These are phyloP conservation scores for Lepus europaeus DNA, from an alignment of 2,113 vertebrate genomes.

Conservation along the genomic window DNA sequence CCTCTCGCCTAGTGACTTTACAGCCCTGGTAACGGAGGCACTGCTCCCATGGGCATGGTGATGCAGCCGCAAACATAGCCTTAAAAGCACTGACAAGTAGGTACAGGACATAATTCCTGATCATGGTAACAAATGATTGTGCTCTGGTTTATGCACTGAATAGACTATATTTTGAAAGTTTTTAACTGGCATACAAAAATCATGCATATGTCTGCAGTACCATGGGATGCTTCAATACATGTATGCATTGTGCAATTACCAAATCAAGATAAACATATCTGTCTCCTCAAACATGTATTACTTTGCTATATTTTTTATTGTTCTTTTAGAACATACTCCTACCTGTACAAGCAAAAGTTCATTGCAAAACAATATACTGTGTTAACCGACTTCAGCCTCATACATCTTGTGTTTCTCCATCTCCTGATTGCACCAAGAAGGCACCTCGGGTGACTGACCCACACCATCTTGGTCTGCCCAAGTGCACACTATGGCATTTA, in stretches of 20 bases:
- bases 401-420: not conserved
- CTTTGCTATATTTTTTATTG: not conserved
- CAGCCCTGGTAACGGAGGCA: not conserved
- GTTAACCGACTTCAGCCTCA: too few species aligned
- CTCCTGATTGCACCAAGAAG: not conserved
- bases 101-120: not conserved
- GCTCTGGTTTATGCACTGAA: too few species aligned
- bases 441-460: too few species aligned
- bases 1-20: not conserved
- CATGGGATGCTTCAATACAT: too few species aligned
- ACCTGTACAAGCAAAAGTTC: not conserved
- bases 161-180: too few species aligned
- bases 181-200: too few species aligned
- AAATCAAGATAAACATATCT: too few species aligned
- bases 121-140: not conserved
- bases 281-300: not conserved
- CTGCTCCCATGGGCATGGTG: not conserved
- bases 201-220: too few species aligned
- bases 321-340: not conserved
- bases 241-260: too few species aligned
- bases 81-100: not conserved
- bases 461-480: not conserved
- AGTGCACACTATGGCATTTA: not conserved
- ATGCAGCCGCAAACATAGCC: too few species aligned
- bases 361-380: not conserved